Percentiles rank a stretch among this genome's conserved stretches.
Conservation (phyloP, 2,113 vertebrate genomes). For the human region DNA sequence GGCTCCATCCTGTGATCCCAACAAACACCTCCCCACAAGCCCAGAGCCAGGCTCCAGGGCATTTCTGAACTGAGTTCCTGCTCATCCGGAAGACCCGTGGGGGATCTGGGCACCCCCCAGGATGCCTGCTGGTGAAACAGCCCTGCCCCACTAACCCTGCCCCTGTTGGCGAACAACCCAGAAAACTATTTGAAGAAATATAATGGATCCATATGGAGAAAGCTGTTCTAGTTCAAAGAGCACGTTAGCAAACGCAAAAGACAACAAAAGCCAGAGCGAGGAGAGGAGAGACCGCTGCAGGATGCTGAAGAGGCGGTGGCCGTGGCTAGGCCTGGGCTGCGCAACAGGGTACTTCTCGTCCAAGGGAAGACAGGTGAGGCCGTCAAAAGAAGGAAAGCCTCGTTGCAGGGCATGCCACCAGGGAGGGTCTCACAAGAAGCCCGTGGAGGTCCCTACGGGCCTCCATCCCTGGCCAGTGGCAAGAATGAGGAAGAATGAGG, state of each 20-base stretch:
- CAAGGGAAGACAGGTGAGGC: not conserved
- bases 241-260: not conserved
- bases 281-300: not conserved
- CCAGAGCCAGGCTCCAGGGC: not conserved
- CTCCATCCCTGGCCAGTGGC: not conserved
- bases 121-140: not conserved
- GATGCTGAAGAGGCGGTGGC: not conserved
- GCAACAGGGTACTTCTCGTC: not conserved
- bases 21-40: not conserved
- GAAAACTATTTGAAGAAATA: not conserved
- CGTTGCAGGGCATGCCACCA: rapidly evolving
- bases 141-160: rapidly evolving
- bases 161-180: rapidly evolving
- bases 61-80: too few relatives aligned
- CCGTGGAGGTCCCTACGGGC: not conserved
- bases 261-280: not conserved
- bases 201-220: rapidly evolving
- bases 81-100: not conserved
- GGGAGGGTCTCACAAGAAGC: not conserved
- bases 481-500: not conserved
- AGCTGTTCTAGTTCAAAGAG: not conserved
- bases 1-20: not conserved
- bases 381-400: not conserved
- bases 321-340: not conserved
- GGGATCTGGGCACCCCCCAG: too few relatives aligned